A percentile compares a stretch with the other conserved stretches of the same genome.
Conservation (phyloP, 2,888 invertebrate species). For the Masnerella sp. region DNA sequence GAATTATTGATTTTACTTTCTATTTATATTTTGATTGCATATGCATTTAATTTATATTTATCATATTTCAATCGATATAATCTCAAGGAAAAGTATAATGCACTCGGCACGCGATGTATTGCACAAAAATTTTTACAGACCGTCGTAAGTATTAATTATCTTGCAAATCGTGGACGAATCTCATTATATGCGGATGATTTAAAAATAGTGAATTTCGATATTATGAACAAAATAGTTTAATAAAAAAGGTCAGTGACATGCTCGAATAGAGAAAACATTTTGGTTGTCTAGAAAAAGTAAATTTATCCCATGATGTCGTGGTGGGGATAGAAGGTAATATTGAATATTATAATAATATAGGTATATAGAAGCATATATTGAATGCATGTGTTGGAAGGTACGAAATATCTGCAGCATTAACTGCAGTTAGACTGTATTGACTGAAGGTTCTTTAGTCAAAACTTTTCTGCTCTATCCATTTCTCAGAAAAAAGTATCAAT, state of each 20-base stretch:
- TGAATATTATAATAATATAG: slow-evolving; percentile 4
- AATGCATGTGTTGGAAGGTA: slow-evolving; percentile 15
- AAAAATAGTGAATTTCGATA: too few species aligned
- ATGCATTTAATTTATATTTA: slow-evolving; percentile 42
- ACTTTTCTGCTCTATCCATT: slow-evolving; percentile 22
- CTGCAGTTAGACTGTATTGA: slow-evolving; percentile 35
- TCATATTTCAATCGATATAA: slow-evolving; percentile 30
- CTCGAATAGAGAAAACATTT: too few species aligned
- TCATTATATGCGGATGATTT: too few species aligned
- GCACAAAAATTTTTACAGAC: slow-evolving; percentile 5
- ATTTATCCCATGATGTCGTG: neutral
- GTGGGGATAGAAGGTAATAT: slow-evolving; percentile 3
- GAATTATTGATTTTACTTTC: slow-evolving; percentile 17
- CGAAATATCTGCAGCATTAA: slow-evolving; percentile 34
- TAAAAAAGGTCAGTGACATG: too few species aligned
- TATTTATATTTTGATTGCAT: slow-evolving; percentile 36
- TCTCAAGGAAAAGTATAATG: slow-evolving; percentile 28
- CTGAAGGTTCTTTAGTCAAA: slow-evolving; percentile 35
- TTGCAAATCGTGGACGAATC: neutral
- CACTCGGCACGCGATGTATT: slow-evolving; percentile 24
- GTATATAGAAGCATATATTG: slow-evolving; percentile 11
- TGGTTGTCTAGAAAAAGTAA: neutral
- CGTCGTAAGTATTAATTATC: neutral
- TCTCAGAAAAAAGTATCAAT: slow-evolving; percentile 10
- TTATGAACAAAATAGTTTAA: too few species aligned